These are phyloP conservation scores for Zaprionus ornatus DNA, from an alignment of 1,140 invertebrate genomes.

Conservation along the genomic window DNA sequence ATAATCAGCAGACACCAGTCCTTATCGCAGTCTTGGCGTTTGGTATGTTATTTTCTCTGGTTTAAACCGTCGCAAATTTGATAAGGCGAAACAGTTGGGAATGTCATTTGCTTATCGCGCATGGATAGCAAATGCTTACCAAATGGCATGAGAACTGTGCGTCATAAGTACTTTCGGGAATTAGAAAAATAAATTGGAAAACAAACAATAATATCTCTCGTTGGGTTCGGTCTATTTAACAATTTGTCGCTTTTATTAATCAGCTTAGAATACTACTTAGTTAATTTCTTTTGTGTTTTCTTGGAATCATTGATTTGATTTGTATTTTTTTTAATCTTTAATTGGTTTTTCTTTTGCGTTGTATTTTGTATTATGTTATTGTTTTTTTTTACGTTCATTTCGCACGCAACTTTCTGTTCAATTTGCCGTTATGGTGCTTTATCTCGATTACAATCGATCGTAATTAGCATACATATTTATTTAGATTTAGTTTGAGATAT, in stretches of 20 bases:
- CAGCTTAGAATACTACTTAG: conserved; percentile 52
- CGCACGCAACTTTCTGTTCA: neutral
- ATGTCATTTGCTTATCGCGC: neutral
- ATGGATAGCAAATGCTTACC: neutral
- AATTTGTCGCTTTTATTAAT: conserved; percentile 44
- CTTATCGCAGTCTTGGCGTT: neutral
- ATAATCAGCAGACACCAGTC: neutral
- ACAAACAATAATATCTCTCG: neutral
- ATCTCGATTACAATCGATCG: conserved; percentile 2
- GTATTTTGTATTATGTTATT: neutral
- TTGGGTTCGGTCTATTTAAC: conserved; percentile 45
- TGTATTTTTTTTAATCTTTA: conserved; percentile 17
- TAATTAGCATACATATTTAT: conserved; percentile 10
- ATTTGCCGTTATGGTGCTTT: neutral
- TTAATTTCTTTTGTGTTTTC: conserved; percentile 37
- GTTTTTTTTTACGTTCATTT: neutral
- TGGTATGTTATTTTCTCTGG: neutral
- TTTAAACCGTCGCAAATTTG: neutral
- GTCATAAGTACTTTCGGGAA: neutral
- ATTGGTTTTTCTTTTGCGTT: conserved; percentile 41
- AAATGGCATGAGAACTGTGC: neutral
- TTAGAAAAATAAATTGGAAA: neutral
- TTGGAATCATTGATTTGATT: conserved; percentile 50
- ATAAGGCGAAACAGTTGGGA: conserved; percentile 1
- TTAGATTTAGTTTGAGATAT: conserved; percentile 26